Conservation (phyloP, 2,113 vertebrate species). For the Malurus elegans region DNA sequence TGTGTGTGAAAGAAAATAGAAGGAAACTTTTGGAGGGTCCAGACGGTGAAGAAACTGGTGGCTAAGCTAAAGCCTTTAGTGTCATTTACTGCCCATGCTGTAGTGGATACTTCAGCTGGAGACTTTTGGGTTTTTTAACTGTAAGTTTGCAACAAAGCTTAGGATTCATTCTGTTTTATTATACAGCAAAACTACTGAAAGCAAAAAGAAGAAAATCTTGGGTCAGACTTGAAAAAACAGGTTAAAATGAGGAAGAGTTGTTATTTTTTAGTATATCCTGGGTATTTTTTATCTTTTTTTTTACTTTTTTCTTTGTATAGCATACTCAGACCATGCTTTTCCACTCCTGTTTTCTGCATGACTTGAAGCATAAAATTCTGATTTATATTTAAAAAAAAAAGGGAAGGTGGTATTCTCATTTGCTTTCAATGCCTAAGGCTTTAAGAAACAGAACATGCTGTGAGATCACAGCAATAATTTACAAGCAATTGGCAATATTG, state of each 20-base stretch:
- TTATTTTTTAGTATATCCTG: background rate
- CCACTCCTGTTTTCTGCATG: background rate
- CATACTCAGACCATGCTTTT: background rate
- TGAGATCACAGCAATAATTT: background rate
- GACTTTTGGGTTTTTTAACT: fast-evolving
- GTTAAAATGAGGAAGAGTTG: background rate
- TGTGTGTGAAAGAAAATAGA: background rate
- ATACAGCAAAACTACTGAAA: background rate
- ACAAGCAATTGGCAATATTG: slow-evolving; percentile 1
- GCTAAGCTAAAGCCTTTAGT: background rate
- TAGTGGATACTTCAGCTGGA: background rate
- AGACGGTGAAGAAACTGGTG: background rate
- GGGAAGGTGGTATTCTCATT: background rate
- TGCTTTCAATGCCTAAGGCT: slow-evolving; percentile 5
- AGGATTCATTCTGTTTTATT: background rate
- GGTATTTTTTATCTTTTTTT: background rate
- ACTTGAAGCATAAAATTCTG: slow-evolving; percentile 10
- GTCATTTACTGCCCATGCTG: background rate
- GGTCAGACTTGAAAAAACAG: background rate
- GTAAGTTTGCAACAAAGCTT: background rate
- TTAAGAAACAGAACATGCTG: background rate
- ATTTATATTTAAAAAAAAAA: slow-evolving; percentile 39
- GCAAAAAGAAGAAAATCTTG: background rate
- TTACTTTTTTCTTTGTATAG: background rate
- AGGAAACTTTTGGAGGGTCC: background rate